Percentiles rank a stretch among this genome's conserved stretches.
phyloP scores from a whole-genome alignment of 2,113 vertebrate genomes.

The Scortum barcoo region DNA sequence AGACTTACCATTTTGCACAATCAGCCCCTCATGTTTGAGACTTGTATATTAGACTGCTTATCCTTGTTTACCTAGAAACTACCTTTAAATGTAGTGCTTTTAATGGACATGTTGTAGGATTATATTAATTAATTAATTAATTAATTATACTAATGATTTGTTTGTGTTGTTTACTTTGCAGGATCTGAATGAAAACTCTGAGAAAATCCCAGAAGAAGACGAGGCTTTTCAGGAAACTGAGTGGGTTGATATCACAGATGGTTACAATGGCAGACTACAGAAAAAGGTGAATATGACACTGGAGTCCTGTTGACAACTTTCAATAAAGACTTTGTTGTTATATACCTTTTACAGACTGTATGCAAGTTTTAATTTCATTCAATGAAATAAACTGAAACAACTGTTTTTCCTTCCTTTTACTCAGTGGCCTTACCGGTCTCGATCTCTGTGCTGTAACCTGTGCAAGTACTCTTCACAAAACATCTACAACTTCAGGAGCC shows the following conservation, averaged over 20 bases:
- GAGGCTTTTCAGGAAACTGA: slow-evolving; percentile 73
- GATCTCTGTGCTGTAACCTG: slow-evolving; percentile 79
- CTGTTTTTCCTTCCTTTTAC: not conserved
- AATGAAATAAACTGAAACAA: not conserved
- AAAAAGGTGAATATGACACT: slow-evolving; percentile 77
- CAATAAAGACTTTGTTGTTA: not conserved
- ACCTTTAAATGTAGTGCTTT: not conserved
- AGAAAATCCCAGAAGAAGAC: slow-evolving; percentile 65
- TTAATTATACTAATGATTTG: too few relatives aligned
- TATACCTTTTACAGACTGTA: not conserved
- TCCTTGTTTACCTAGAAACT: not conserved
- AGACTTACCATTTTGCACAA: not conserved
- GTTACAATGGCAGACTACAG: slow-evolving; percentile 64
- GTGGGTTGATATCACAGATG: slow-evolving; percentile 79
- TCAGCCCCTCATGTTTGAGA: not conserved
- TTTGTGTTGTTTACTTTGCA: slow-evolving; percentile 45
- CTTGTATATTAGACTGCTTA: not conserved
- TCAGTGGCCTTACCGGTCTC: slow-evolving; percentile 84
- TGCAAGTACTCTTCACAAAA: slow-evolving; percentile 82
- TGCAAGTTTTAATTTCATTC: not conserved
- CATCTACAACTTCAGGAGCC: slow-evolving; percentile 80
- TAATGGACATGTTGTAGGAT: not conserved
- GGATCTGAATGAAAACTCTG: slow-evolving; percentile 67
- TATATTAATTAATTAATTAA: too few relatives aligned
- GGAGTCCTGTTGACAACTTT: not conserved